Evolutionary conservation across 1,140 invertebrate species (phyloP).

Genomic region (Mactra quadrangularis): DNA sequence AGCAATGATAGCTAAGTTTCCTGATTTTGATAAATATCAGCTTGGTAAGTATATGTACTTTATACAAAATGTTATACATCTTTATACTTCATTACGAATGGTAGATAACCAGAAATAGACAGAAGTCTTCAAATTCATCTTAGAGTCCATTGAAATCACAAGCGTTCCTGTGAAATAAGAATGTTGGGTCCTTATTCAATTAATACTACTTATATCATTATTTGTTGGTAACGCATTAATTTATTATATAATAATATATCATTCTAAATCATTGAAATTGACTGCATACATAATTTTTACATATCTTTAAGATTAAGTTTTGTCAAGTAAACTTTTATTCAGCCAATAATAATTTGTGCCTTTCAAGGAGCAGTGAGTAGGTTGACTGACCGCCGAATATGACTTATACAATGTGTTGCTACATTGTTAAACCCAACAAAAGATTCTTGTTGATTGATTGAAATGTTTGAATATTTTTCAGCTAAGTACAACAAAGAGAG

Average conservation of each 20-base stretch:
- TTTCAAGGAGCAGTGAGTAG: no score
- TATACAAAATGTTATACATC: not conserved
- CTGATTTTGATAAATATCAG: conserved; percentile 85
- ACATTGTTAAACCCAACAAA: no score
- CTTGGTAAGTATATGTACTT: conserved; percentile 77
- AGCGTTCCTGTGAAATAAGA: not conserved
- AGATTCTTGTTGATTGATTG: no score
- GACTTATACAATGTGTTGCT: no score
- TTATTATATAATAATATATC: not conserved
- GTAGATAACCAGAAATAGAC: not conserved
- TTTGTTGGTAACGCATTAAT: not conserved
- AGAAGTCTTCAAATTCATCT: not conserved
- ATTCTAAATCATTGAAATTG: no score
- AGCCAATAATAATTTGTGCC: no score
- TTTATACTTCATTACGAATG: not conserved
- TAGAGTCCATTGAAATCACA: not conserved
- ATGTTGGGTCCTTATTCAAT: not conserved
- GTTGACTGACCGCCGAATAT: no score
- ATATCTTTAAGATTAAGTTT: no score
- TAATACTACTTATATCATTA: not conserved
- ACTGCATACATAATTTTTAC: no score
- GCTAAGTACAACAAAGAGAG: conserved; percentile 84
- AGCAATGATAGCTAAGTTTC: conserved; percentile 83
- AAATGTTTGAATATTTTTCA: conserved; percentile 65
- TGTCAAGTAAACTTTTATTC: no score